Conservation (phyloP, 2,113 vertebrate genomes). For the cat (Felis catus) region DNA sequence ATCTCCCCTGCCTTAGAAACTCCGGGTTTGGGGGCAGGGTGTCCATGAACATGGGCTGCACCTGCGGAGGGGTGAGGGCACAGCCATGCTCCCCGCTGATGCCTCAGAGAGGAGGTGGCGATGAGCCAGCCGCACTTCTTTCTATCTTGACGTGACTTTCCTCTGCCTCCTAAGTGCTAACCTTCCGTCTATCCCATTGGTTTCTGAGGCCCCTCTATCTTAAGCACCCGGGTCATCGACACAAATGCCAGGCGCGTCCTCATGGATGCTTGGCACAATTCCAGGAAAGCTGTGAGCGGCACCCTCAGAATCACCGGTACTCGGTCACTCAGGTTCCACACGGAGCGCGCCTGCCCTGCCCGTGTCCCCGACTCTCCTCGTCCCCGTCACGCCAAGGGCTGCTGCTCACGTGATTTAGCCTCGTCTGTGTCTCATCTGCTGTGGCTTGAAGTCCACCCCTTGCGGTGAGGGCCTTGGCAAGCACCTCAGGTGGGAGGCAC, state of each 20-base stretch:
- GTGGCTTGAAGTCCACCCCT: background rate
- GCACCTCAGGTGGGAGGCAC: background rate
- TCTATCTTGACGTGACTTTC: rapidly evolving
- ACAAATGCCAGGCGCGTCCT: background rate
- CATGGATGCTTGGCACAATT: rapidly evolving
- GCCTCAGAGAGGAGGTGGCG: rapidly evolving
- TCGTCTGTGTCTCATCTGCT: background rate
- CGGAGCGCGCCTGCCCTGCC: rapidly evolving
- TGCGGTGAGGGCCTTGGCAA: background rate
- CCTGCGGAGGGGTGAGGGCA: rapidly evolving
- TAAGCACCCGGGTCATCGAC: rapidly evolving
- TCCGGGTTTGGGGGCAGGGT: background rate
- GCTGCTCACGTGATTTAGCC: background rate
- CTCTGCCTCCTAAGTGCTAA: background rate
- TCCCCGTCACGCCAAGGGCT: background rate
- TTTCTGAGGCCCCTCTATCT: background rate
- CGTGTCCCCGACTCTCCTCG: rapidly evolving
- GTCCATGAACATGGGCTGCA: rapidly evolving
- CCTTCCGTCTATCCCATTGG: background rate
- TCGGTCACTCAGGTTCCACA: rapidly evolving
- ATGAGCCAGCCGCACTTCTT: rapidly evolving
- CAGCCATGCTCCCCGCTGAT: rapidly evolving
- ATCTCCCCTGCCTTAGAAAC: background rate
- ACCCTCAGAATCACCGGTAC: rapidly evolving
- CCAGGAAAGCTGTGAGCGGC: rapidly evolving